Evolutionary conservation across 1,140 invertebrate genomes (phyloP).

Genomic region (Ceratina japonica): DNA sequence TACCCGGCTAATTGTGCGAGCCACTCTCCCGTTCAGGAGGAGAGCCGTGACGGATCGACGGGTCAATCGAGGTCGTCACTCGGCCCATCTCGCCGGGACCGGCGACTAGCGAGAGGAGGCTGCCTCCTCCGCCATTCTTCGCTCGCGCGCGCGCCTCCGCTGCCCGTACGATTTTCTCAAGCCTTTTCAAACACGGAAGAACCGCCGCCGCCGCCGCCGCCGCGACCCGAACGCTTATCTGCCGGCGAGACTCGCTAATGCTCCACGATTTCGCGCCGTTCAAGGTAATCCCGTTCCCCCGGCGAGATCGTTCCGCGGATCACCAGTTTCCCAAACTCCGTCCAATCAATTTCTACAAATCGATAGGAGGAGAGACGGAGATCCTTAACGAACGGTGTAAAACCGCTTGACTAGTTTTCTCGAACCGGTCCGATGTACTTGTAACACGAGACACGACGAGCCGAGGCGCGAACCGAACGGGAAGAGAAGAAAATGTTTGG

Average conservation of each 20-base stretch:
- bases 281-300: neutral
- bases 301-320: no score
- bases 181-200: conserved; percentile 55
- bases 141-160: conserved; percentile 10
- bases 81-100: conserved; percentile 54
- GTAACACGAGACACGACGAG: neutral
- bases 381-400: no score
- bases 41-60: conserved; percentile 63
- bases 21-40: conserved; percentile 37
- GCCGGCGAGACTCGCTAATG: neutral
- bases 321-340: neutral
- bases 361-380: no score
- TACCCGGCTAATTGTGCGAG: conserved; percentile 62
- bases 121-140: conserved; percentile 27
- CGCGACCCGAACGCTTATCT: neutral
- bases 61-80: conserved; percentile 66
- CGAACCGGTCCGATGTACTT: no score
- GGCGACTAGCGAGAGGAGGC: neutral
- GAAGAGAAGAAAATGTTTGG: conserved; percentile 26
- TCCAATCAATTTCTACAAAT: no score
- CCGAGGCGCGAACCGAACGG: conserved; percentile 21
- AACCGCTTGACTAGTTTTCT: no score
- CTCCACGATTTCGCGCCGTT: neutral
- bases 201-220: conserved; percentile 8
- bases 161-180: conserved; percentile 44